These are phyloP conservation scores for Babylonia areolata DNA, from an alignment of 1,140 invertebrate genomes.

Conservation along the genomic window DNA sequence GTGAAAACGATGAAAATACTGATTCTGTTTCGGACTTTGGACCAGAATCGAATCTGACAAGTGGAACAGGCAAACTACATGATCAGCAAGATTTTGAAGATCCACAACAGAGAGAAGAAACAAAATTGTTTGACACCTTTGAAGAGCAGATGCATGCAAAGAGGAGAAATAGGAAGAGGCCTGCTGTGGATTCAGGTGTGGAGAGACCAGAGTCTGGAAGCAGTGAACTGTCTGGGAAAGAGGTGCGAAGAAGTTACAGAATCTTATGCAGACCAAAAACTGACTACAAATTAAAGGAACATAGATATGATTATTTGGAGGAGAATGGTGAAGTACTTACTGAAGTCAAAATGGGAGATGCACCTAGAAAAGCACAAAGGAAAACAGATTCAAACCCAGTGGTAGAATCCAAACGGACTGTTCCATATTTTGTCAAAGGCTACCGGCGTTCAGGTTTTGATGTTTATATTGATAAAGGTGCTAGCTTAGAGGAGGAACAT, in stretches of 20 bases:
- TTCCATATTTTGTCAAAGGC: background rate
- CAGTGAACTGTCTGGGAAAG: background rate
- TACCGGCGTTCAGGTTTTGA: background rate
- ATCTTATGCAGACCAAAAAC: background rate
- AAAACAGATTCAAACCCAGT: background rate
- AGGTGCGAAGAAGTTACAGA: background rate
- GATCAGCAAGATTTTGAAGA: too few species aligned
- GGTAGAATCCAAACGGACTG: background rate
- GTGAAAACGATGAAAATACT: too few species aligned
- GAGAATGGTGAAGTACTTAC: background rate
- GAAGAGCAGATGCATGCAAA: too few species aligned
- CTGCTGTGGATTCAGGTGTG: too few species aligned
- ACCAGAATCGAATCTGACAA: too few species aligned
- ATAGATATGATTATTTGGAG: too few species aligned
- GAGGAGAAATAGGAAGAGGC: too few species aligned
- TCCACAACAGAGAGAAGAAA: too few species aligned
- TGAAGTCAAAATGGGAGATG: background rate
- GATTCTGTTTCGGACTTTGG: too few species aligned
- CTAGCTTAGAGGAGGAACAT: background rate
- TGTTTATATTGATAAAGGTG: slow-evolving; percentile 4
- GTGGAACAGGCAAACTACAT: too few species aligned
- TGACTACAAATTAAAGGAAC: background rate
- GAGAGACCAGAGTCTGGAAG: background rate
- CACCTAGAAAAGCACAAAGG: background rate
- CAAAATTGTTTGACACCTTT: too few species aligned